These are phyloP conservation scores for Auanema freiburgensis DNA, from an alignment of 2,888 invertebrate species.

Conservation along the genomic window DNA sequence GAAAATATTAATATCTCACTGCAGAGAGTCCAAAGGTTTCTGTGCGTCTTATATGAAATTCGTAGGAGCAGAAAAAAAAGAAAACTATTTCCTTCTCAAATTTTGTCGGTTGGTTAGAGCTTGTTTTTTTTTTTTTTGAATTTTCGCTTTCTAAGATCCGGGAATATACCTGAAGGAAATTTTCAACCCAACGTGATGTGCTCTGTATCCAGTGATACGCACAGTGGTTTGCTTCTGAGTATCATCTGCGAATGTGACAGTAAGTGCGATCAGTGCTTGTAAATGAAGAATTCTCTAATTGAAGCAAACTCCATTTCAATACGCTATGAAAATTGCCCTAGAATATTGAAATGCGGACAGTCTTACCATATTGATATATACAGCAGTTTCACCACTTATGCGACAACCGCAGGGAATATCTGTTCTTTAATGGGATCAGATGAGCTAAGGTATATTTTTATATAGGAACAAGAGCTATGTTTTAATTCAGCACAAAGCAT, in stretches of 20 bases:
- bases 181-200: slow-evolving; percentile 9
- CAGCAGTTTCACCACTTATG: slow-evolving; percentile 38
- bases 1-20: not conserved
- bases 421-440: slow-evolving; percentile 36
- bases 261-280: not conserved
- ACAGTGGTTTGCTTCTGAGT: slow-evolving; percentile 10
- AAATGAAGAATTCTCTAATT: not conserved
- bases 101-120: slow-evolving; percentile 7
- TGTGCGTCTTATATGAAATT: slow-evolving; percentile 2
- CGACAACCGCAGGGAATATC: slow-evolving; percentile 46
- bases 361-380: slow-evolving; percentile 50
- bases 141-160: no score
- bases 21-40: slow-evolving; percentile 4
- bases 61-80: not conserved
- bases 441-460: slow-evolving; percentile 29
- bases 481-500: slow-evolving; percentile 6
- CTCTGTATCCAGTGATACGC: slow-evolving; percentile 6
- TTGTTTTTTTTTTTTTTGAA: not conserved
- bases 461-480: not conserved
- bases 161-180: not conserved
- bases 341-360: slow-evolving; percentile 3
- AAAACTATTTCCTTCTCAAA: not conserved
- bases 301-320: slow-evolving; percentile 4
- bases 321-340: slow-evolving; percentile 12
- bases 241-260: slow-evolving; percentile 6